A percentile compares a stretch with the other conserved stretches of the same genome.
phyloP scores from a whole-genome alignment of 2,797 vertebrate genomes.

The Ctenopoma kingsleyae region DNA sequence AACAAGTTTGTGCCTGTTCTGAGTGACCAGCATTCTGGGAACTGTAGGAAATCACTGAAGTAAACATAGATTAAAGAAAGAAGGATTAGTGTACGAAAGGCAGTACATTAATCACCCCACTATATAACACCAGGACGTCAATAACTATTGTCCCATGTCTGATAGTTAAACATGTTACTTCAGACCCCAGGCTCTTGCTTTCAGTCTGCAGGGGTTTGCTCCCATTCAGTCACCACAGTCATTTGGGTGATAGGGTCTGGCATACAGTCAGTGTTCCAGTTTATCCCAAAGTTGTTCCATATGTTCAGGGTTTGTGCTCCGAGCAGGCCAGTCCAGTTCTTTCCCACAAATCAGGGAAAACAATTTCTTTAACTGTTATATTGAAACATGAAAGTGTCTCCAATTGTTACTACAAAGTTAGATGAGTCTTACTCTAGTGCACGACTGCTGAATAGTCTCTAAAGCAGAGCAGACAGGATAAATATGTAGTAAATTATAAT shows the following conservation, averaged over 20 bases:
- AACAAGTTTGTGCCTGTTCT: slow-evolving; percentile 63
- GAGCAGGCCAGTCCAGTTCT: no score
- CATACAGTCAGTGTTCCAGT: neutral
- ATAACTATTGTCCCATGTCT: neutral
- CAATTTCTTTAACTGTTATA: no score
- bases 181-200: neutral
- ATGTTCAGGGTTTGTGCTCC: no score
- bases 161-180: neutral
- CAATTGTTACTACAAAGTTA: no score
- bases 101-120: neutral
- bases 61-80: neutral
- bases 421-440: no score
- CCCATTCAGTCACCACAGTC: neutral
- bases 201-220: neutral
- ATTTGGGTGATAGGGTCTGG: neutral
- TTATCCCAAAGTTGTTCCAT: neutral
- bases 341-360: no score
- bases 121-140: neutral
- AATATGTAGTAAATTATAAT: neutral
- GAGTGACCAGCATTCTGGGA: slow-evolving; percentile 31
- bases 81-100: slow-evolving; percentile 4
- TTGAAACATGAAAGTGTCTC: no score
- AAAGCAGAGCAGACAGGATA: neutral
- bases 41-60: slow-evolving; percentile 21
- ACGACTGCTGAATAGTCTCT: neutral